These are phyloP conservation scores for Pemphredon lugubris DNA, from an alignment of 2,888 invertebrate species.

Conservation along the genomic window DNA sequence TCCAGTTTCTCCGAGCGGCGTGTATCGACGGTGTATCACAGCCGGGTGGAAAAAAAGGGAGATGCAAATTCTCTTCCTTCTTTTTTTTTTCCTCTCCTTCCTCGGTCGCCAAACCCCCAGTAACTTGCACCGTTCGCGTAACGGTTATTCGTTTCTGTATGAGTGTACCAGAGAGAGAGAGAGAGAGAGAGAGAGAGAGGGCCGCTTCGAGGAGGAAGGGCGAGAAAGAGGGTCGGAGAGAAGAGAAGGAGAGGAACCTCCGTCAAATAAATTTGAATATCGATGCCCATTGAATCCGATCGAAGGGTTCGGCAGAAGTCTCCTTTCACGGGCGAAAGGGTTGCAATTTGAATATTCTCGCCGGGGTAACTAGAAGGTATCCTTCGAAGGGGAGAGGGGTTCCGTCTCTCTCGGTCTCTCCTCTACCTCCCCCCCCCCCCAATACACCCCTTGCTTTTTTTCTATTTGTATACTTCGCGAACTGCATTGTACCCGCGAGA, in stretches of 20 bases:
- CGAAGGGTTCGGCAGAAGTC: conserved; percentile 78
- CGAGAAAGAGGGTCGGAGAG: conserved; percentile 36
- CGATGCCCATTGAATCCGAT: conserved; percentile 81
- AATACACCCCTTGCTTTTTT: conserved; percentile 56
- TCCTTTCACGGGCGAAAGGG: conserved; percentile 75
- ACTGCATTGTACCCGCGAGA: conserved; percentile 73
- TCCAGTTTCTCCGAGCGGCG: conserved; percentile 67
- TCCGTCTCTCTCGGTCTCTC: conserved; percentile 1
- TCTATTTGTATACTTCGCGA: conserved; percentile 79
- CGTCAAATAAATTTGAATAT: conserved; percentile 81
- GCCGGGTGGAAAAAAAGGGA: conserved; percentile 34
- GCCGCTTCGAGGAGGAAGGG: conserved; percentile 17
- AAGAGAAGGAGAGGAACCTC: conserved; percentile 66
- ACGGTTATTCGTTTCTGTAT: conserved; percentile 54
- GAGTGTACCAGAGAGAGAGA: conserved; percentile 19
- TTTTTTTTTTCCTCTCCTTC: conserved; percentile 46
- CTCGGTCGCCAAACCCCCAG: conserved; percentile 65
- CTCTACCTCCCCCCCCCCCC: conserved; percentile 25
- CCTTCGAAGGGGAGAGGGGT: conserved; percentile 63
- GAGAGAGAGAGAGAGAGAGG: conserved; percentile 22
- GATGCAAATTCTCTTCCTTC: conserved; percentile 73
- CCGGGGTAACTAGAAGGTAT: conserved; percentile 79
- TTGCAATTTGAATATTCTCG: conserved; percentile 81
- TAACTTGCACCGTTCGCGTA: conserved; percentile 60
- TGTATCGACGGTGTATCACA: conserved; percentile 42